phyloP scores from a whole-genome alignment of 1,140 invertebrate species.

The Kradibia gibbosae region DNA sequence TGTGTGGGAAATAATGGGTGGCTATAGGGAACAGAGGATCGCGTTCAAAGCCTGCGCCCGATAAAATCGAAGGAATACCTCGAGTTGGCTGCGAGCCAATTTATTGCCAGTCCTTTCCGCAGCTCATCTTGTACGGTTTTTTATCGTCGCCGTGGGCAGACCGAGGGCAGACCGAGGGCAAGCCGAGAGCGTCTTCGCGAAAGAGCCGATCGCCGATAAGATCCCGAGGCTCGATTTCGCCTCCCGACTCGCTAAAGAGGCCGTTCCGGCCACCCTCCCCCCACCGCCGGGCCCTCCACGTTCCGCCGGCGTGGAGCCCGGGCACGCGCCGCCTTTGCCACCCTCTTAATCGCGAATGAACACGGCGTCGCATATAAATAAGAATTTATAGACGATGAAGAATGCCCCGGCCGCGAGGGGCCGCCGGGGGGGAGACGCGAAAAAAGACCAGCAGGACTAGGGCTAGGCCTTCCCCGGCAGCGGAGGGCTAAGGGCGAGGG shows the following conservation, averaged over 20 bases:
- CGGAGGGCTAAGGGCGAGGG: not conserved
- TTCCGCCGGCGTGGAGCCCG: no score
- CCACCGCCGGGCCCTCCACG: no score
- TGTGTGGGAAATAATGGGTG: not conserved
- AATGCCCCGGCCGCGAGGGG: slow-evolving; percentile 57
- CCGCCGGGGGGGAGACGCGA: slow-evolving; percentile 57
- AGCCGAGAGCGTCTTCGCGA: not conserved
- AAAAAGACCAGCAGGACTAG: no score
- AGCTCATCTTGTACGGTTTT: slow-evolving; percentile 26
- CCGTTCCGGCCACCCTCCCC: not conserved
- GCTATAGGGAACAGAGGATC: not conserved
- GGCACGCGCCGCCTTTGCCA: slow-evolving; percentile 41
- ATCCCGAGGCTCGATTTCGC: not conserved
- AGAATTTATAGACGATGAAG: slow-evolving; percentile 72
- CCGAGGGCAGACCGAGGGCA: no score
- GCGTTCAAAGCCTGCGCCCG: not conserved
- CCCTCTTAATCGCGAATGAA: slow-evolving; percentile 66
- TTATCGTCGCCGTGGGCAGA: not conserved
- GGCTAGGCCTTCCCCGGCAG: no score
- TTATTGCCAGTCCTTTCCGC: slow-evolving; percentile 27
- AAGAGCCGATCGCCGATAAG: slow-evolving; percentile 30
- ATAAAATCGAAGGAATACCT: slow-evolving; percentile 11
- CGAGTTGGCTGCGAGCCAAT: slow-evolving; percentile 6
- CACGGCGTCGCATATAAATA: slow-evolving; percentile 70
- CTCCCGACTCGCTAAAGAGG: slow-evolving; percentile 3